phyloP scores from a whole-genome alignment of 2,888 invertebrate genomes.

The Latheticus oryzae region DNA sequence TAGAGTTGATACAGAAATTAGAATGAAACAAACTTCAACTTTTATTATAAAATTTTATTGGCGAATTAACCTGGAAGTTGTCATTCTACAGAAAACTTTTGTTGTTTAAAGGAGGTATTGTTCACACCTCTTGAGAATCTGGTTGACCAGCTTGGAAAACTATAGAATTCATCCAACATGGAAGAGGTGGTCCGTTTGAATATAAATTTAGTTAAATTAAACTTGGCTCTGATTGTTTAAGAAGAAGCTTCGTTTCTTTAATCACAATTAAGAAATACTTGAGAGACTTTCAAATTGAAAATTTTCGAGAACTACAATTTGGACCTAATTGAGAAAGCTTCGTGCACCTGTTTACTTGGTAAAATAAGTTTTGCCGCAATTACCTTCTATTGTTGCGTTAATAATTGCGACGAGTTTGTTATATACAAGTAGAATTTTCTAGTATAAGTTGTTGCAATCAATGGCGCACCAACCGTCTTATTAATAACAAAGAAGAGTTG shows the following conservation, averaged over 20 bases:
- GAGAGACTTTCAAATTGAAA: conserved; percentile 5
- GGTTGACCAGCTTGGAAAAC: conserved; percentile 32
- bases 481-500: conserved; percentile 35
- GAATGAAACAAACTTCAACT: conserved; percentile 4
- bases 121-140: conserved; percentile 28
- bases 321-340: conserved; percentile 11
- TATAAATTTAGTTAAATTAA: conserved; percentile 35
- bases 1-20: conserved; percentile 7
- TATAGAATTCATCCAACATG: conserved; percentile 36
- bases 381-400: conserved; percentile 29
- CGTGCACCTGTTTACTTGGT: conserved; percentile 20
- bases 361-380: conserved; percentile 28
- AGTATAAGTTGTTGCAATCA: conserved; percentile 6
- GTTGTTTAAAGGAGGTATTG: conserved; percentile 33
- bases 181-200: conserved; percentile 36
- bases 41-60: conserved; percentile 4
- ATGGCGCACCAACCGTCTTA: conserved; percentile 23
- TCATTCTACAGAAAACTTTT: no score
- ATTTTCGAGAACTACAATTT: conserved; percentile 19
- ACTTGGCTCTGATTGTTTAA: conserved; percentile 25
- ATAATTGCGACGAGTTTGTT: conserved; percentile 21
- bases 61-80: conserved; percentile 2
- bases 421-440: conserved; percentile 19
- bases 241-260: conserved; percentile 23
- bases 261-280: conserved; percentile 26